phyloP scores from a whole-genome alignment of 1,140 invertebrate species.

The Magallana ariakensis region DNA sequence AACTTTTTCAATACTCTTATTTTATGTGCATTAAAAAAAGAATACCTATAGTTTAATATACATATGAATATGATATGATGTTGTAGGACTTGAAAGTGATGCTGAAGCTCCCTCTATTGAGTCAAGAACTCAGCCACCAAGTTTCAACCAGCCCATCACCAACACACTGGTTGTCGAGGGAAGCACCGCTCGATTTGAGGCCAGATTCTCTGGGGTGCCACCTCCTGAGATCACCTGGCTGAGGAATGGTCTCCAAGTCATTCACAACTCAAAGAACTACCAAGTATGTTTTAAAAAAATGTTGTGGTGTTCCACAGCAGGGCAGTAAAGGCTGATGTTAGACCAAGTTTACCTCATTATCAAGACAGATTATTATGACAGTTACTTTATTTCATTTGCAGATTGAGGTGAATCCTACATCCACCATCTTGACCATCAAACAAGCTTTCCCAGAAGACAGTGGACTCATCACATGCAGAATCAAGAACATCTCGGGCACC shows the following conservation, averaged over 20 bases:
- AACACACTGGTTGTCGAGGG: slow-evolving; percentile 76
- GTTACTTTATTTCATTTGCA: slow-evolving; percentile 53
- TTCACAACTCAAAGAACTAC: slow-evolving; percentile 74
- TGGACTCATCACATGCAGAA: slow-evolving; percentile 95
- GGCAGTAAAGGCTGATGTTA: too few species aligned
- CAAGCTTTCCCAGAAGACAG: slow-evolving; percentile 91
- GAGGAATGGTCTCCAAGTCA: slow-evolving; percentile 89
- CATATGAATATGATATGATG: too few species aligned
- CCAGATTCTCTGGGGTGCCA: slow-evolving; percentile 95
- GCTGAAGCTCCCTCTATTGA: slow-evolving; percentile 91
- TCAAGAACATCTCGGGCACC: slow-evolving; percentile 91
- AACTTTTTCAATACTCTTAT: not conserved
- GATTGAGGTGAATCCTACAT: slow-evolving; percentile 74
- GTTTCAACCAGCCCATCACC: slow-evolving; percentile 89
- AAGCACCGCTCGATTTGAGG: slow-evolving; percentile 94
- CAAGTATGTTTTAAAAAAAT: slow-evolving; percentile 62
- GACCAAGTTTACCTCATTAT: too few species aligned
- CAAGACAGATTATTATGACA: too few species aligned
- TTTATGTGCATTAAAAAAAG: too few species aligned
- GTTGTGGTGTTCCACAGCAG: too few species aligned
- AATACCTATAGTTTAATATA: too few species aligned
- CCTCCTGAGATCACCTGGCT: slow-evolving; percentile 98
- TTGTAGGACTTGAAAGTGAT: slow-evolving; percentile 87
- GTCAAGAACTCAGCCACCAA: slow-evolving; percentile 92
- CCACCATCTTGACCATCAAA: slow-evolving; percentile 81